Conservation (phyloP, 2,888 invertebrate genomes). For the Drosophila mimica region DNA sequence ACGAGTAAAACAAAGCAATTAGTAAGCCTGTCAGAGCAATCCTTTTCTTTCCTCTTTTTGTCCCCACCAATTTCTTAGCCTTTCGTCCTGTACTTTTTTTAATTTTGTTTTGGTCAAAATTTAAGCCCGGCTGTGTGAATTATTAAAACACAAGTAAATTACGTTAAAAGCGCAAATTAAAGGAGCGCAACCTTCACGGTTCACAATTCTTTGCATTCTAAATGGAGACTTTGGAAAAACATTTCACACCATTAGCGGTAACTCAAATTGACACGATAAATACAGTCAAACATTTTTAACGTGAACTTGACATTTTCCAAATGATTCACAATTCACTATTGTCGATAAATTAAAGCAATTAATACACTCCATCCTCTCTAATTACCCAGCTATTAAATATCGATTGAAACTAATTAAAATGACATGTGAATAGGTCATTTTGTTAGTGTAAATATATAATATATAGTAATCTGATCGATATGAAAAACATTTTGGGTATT, state of each 20-base stretch:
- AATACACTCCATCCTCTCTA: background rate
- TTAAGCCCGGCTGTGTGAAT: slow-evolving; percentile 69
- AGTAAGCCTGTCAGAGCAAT: slow-evolving; percentile 76
- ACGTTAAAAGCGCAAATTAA: slow-evolving; percentile 66
- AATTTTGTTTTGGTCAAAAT: slow-evolving; percentile 65
- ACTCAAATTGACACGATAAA: background rate
- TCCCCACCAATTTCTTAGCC: slow-evolving; percentile 4
- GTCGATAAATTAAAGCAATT: background rate
- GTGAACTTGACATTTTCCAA: background rate
- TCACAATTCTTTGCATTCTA: slow-evolving; percentile 33
- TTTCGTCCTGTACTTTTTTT: slow-evolving; percentile 43
- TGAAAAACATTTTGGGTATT: background rate
- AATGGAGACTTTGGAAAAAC: slow-evolving; percentile 27
- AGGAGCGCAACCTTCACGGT: slow-evolving; percentile 15
- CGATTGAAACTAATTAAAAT: background rate
- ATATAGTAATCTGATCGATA: background rate
- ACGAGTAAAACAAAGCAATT: slow-evolving; percentile 79
- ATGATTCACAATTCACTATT: background rate
- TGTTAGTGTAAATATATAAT: background rate
- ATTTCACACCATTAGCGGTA: slow-evolving; percentile 37
- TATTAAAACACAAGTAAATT: slow-evolving; percentile 72
- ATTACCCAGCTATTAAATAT: background rate
- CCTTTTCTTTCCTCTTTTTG: slow-evolving; percentile 54
- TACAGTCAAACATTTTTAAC: slow-evolving; percentile 1
- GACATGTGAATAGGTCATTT: background rate